Base-by-base conservation (phyloP, 23 tunicate species). In the Ciona savignyi region DNA sequence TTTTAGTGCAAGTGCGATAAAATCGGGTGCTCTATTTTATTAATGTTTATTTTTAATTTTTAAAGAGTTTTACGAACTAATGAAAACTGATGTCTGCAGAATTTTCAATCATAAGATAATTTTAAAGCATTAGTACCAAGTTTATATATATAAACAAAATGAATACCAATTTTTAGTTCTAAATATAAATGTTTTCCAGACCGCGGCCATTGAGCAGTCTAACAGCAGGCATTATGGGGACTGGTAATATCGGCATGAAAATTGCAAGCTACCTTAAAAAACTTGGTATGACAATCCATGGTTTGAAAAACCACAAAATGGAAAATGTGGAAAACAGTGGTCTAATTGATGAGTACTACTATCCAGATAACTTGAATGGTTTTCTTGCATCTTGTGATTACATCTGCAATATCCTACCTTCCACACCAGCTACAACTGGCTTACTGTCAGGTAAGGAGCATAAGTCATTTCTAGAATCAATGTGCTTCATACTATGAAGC, bases 361-460 rank as follows among this genome's bases (percentile, higher is more conserved):
- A 29, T 22, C 25, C 62, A 4, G 27, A 25, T 15, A 27, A 81
- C 31, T 62, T 81, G 19, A 11, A 79, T 27, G 74, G 48, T 2
- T 77, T 81, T 24, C 33, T 81, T 25, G 22, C 27, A 20, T 33
- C 66, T 2, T 81, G 81, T 32, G 86, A 81, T 30, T 81, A 74
- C 1, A 29, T 81, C 15, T 81, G 86, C 26, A 81, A 81, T 35
- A 70, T 74, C 35, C 74, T 81, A 22, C 86, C 86, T 20, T 42
- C 66, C 29, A 81, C 86, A 9, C 33, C 86, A 0, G 48, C 63
- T 22, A 81, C 86, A 3, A 51, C 23, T 23, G 80, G 65, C 0
- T 28, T 81, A 19, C 48, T 81, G 0, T 75, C 86, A 0, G 76
- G 73, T 68, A 68, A 29, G 51, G 15, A 22, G 27, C 27, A 63